Evolutionary conservation across 2,888 invertebrate genomes (phyloP).

Genomic region (Leptopilina myrica): DNA sequence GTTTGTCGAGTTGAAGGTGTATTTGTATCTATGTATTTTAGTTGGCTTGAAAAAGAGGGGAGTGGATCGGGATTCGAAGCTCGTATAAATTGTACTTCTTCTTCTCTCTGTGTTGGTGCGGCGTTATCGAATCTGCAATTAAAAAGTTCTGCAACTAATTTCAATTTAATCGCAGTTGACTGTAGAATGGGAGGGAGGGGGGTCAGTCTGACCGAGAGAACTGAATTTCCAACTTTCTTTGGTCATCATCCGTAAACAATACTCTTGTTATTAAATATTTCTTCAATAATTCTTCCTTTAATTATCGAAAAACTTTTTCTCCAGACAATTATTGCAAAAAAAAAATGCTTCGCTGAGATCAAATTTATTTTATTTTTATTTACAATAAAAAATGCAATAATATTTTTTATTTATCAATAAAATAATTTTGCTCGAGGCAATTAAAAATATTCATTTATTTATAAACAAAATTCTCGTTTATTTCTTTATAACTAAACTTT

Average conservation of each 20-base stretch:
- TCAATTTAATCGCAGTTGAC: conserved; percentile 71
- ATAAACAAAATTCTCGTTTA: too few relatives aligned
- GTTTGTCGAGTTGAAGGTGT: background rate
- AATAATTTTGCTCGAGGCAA: too few relatives aligned
- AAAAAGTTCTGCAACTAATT: conserved; percentile 74
- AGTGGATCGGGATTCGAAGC: conserved; percentile 36
- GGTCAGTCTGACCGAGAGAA: conserved; percentile 24
- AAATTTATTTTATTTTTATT: too few relatives aligned
- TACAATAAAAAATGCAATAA: too few relatives aligned
- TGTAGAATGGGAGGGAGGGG: background rate
- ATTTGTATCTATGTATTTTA: too few relatives aligned
- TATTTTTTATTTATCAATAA: too few relatives aligned
- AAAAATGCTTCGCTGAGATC: too few relatives aligned
- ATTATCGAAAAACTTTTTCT: background rate
- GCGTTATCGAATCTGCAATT: conserved; percentile 75
- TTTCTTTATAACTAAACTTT: too few relatives aligned
- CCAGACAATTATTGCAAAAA: too few relatives aligned
- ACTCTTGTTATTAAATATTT: background rate
- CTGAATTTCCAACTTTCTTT: background rate
- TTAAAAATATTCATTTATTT: too few relatives aligned
- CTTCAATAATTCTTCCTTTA: background rate
- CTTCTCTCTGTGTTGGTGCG: conserved; percentile 52
- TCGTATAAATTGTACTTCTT: conserved; percentile 64
- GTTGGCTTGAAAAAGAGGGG: too few relatives aligned
- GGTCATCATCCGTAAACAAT: background rate